Conservation (phyloP, 1,140 invertebrate genomes). For the Leptonema lineaticorne region DNA sequence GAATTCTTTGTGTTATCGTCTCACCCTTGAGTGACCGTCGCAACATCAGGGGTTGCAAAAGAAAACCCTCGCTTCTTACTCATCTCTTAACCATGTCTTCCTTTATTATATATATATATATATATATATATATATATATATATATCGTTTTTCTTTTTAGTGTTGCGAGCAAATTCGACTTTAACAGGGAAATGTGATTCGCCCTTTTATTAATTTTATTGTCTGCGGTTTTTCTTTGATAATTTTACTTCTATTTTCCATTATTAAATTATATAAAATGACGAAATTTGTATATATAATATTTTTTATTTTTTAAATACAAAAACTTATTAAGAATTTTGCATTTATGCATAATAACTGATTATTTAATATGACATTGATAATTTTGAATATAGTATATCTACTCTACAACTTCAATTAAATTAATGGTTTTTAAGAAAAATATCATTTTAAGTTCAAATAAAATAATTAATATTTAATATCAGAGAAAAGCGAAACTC, state of each 20-base stretch:
- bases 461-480: no score
- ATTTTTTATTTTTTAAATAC: no score
- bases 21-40: slow-evolving; percentile 1
- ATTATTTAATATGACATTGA: neutral
- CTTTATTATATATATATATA: neutral
- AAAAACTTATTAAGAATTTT: neutral
- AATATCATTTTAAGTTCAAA: no score
- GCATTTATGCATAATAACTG: neutral
- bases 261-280: no score
- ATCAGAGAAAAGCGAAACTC: no score
- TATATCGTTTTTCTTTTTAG: neutral
- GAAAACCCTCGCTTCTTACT: no score
- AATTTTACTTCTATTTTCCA: neutral
- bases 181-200: neutral
- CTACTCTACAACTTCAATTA: no score
- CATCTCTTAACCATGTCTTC: neutral
- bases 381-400: neutral
- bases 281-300: no score
- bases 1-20: neutral
- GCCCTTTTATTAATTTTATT: neutral
- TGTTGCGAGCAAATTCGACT: neutral
- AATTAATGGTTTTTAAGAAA: no score
- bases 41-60: neutral
- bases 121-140: neutral
- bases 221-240: neutral